phyloP scores from a whole-genome alignment of 2,888 invertebrate species.

The Galeopsomyia nigrocyanea region DNA sequence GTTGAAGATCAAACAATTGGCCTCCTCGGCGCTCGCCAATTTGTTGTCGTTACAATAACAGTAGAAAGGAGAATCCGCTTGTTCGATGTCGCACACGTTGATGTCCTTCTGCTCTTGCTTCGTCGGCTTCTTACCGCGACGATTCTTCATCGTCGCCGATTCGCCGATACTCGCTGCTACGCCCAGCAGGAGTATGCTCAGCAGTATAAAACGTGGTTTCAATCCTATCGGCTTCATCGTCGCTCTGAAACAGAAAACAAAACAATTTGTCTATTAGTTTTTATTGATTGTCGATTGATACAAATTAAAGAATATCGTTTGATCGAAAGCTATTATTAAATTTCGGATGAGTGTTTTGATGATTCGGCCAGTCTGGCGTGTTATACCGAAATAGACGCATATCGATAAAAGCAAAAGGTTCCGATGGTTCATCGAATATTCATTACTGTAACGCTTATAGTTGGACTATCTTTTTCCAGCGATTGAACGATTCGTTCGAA shows the following conservation, averaged over 20 bases:
- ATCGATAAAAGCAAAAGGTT: no score
- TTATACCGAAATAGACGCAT: no score
- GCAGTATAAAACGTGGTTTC: constrained; percentile 5
- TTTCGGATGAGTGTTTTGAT: no score
- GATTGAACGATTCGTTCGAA: no score
- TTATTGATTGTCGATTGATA: no score
- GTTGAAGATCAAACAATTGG: constrained; percentile 84
- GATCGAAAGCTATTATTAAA: no score
- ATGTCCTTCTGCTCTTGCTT: constrained; percentile 52
- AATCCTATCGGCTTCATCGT: constrained; percentile 33
- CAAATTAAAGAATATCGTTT: no score
- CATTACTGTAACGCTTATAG: no score
- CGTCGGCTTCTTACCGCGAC: constrained; percentile 54
- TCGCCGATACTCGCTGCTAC: constrained; percentile 39
- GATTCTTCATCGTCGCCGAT: constrained; percentile 52
- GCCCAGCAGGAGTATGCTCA: constrained; percentile 45
- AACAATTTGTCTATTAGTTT: no score
- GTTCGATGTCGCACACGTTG: constrained; percentile 75
- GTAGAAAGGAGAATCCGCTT: constrained; percentile 73
- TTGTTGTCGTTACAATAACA: constrained; percentile 73
- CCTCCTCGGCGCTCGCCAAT: constrained; percentile 74
- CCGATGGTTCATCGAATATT: no score
- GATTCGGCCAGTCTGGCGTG: no score
- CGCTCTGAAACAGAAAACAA: constrained; percentile 44
- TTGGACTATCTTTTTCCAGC: no score